These are phyloP conservation scores for Sturnus vulgaris DNA, from an alignment of 2,113 vertebrate species.

Conservation along the genomic window DNA sequence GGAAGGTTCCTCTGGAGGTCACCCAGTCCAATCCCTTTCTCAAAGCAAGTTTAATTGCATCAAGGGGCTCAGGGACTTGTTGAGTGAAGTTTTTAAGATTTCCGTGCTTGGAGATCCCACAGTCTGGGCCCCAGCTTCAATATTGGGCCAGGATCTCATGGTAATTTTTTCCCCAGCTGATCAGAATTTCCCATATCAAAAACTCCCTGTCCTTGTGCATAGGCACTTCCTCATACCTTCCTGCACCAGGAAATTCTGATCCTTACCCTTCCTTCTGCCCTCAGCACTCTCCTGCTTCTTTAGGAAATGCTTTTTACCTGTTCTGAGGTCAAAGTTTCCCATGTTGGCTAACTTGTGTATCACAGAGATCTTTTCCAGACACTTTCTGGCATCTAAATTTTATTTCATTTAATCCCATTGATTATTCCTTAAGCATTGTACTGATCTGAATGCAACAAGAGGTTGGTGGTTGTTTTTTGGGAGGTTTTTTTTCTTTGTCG, in stretches of 20 bases:
- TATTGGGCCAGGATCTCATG: not conserved
- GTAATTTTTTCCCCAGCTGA: not conserved
- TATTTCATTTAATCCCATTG: not conserved
- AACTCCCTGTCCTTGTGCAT: not conserved
- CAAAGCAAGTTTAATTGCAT: not conserved
- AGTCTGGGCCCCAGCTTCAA: not conserved
- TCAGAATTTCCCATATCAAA: not conserved
- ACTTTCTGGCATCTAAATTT: not conserved
- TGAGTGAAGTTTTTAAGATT: not conserved
- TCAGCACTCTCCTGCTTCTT: not conserved
- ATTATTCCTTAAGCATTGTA: not conserved
- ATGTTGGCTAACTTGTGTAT: not conserved
- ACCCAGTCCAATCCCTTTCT: not conserved
- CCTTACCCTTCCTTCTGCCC: not conserved
- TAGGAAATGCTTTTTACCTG: not conserved
- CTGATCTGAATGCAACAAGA: not conserved
- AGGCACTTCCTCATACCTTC: not conserved
- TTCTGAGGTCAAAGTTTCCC: not conserved
- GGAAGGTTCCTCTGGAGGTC: not conserved
- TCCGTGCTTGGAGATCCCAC: not conserved
- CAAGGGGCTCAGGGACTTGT: not conserved
- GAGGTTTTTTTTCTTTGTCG: no score
- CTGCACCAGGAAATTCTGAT: not conserved
- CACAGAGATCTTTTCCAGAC: not conserved
- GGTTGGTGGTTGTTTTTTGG: not conserved